Evolutionary conservation across 2,113 vertebrate genomes (phyloP), one percentile per base, ranked within the genome.

Genomic region (Python bivittatus): DNA sequence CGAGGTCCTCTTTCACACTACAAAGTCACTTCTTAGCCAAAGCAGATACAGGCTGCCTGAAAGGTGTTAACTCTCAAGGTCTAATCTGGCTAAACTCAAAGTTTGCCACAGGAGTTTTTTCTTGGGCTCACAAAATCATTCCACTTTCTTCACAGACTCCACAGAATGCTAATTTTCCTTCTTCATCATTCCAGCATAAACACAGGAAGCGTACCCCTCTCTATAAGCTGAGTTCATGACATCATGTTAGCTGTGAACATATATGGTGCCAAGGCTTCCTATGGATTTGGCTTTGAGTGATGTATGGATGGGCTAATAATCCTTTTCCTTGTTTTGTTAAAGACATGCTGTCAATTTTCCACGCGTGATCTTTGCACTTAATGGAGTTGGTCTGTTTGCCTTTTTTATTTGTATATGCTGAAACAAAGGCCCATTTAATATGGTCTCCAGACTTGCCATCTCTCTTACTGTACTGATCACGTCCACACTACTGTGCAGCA

Each of bases 41-140:
- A 93, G 91, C 1, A 91, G 54, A 91, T 72, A 93, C 96, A 94
- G 91, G 90, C 84, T 96, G 94, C 95, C 95, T 53, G 25, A 4
- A 53, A 85, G 12, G 13, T 52, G 48, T 85, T 25, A 84, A 42
- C 22, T 84, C 83, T 48, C 11, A 53, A 85, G 48, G 44, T 25
- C 42, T 25, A 48, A 48, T 25, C 12, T 85, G 27, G 15, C 44
- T 54, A 29, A 54, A 54, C 13, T 29, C 9, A 54, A 54, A 7
- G 48, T 54, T 86, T 53, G 25, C 5, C 48, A 6, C 13, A 13
- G 44, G 6, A 12, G 0, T 68, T 64, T 68, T 68, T 23, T n/a
- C 12, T 68, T 33, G 13, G 12, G 64, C 64, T 33, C 29, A 68
- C 12, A 15, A 68, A 33, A 68, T 68, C n/a, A n/a, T n/a, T 68